phyloP scores from a whole-genome alignment of 2,113 vertebrate species.

The Dicrurus megarhynchus region DNA sequence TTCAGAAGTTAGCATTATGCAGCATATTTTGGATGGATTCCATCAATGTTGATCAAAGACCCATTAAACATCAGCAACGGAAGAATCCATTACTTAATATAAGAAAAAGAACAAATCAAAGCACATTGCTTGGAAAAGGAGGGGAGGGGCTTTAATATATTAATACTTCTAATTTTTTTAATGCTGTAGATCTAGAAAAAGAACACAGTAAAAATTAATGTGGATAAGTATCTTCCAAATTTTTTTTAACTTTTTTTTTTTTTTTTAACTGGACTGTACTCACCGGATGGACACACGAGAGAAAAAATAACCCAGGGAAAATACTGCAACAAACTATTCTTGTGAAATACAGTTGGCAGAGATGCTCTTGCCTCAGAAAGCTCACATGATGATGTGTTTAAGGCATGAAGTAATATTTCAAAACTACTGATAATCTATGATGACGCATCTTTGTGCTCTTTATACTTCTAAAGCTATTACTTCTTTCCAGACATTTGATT shows the following conservation, averaged over 20 bases:
- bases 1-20: background rate
- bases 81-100: background rate
- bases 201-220: background rate
- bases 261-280: background rate
- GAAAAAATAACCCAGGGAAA: background rate
- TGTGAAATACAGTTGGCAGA: background rate
- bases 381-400: background rate
- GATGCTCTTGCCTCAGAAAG: background rate
- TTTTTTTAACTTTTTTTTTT: background rate
- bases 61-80: background rate
- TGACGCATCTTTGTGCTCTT: background rate
- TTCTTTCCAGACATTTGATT: background rate
- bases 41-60: background rate
- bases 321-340: background rate
- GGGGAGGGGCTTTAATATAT: fast-evolving
- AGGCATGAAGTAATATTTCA: background rate
- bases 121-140: background rate
- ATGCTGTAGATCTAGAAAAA: background rate
- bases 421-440: background rate
- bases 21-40: background rate
- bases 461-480: background rate
- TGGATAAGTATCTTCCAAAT: background rate
- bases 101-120: background rate
- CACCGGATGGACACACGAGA: background rate
- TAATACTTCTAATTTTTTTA: background rate